Percentiles rank a stretch among this genome's conserved stretches.
phyloP scores from a whole-genome alignment of 2,113 vertebrate genomes.

The Clarias batrachus region DNA sequence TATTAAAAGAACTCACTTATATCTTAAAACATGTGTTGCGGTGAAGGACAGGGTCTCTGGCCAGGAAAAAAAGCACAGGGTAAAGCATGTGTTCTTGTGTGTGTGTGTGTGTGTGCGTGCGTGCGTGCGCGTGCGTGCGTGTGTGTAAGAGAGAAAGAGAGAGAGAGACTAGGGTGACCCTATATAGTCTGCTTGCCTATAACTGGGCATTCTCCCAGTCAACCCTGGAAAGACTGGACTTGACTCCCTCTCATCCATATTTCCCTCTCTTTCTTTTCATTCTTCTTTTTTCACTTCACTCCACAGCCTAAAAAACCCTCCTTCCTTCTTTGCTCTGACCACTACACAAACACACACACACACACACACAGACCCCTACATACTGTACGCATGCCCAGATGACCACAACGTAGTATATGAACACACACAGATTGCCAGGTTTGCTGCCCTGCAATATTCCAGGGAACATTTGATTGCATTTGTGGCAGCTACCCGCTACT shows the following conservation, averaged over 20 bases:
- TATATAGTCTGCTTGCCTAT: constrained; percentile 32
- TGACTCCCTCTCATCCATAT: background rate
- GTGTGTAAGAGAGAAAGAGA: constrained; percentile 58
- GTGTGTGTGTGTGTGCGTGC: constrained; percentile 21
- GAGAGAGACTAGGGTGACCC: constrained; percentile 31
- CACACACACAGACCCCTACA: constrained; percentile 35
- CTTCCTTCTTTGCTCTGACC: constrained; percentile 66
- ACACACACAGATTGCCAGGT: constrained; percentile 11
- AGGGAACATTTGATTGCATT: constrained; percentile 24
- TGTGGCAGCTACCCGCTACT: constrained; percentile 12
- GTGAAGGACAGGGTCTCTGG: constrained; percentile 61
- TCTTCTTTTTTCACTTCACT: constrained; percentile 35
- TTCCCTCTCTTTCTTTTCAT: background rate
- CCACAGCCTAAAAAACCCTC: constrained; percentile 63
- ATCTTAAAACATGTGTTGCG: constrained; percentile 78
- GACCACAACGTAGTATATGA: background rate
- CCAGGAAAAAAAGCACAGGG: constrained; percentile 73
- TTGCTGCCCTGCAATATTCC: constrained; percentile 10
- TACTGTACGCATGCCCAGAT: constrained; percentile 11
- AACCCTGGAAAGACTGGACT: constrained; percentile 24
- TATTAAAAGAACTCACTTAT: constrained; percentile 77
- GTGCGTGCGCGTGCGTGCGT: background rate
- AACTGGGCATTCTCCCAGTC: constrained; percentile 40
- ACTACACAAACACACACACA: constrained; percentile 49
- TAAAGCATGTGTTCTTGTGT: constrained; percentile 41